Evolutionary conservation across 2,888 invertebrate genomes (phyloP), one percentile per base, ranked within the genome.

Genomic region (Isoperla grammatica): DNA sequence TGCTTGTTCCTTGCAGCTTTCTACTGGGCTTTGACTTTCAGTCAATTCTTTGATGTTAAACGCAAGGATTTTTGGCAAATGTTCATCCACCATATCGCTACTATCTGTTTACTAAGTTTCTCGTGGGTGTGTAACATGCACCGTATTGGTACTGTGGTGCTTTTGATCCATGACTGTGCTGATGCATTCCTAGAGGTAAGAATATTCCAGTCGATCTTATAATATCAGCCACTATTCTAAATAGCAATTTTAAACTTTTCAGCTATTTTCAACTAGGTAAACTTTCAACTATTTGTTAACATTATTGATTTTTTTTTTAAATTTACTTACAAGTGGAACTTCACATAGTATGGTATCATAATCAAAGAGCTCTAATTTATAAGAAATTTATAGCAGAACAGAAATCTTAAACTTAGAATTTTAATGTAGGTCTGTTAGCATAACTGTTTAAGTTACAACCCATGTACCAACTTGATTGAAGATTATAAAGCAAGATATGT

Each of bases 31-130:
- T 79, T 97, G 61, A 88, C 90, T 64, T 84, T 93, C 63, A 91
- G 94, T 15, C 95, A 96, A 76, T 95, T 95, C 77, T 87, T 91
- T 74, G 97, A 98, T 75, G 89, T 93, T 57, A 88, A 88, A 65
- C 84, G 95, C 65, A 93, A 93, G 76, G 94, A 94, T 77, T 97
- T 98, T 76, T 93, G 93, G 90, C 95, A 97, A 79, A 98, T 99
- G 95, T 95, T 98, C 75, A 80, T 95, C 57, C 98, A 99, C 78
- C 98, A 99, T 74, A 83, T 95, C 71, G 93, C 94, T 19, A 96
- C 98, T 42, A 88, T 99, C 67, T 75, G 86, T 45, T 81, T 99
- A 63, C 84, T 99, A 78, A 85, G 85, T 59, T 88, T 97, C 73
- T 96, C 96, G 65, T 99, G 96, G 95, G 85, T 92, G 5, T 90